Base-by-base conservation (phyloP, 2,113 vertebrate species). In the Amphiprion percula region DNA sequence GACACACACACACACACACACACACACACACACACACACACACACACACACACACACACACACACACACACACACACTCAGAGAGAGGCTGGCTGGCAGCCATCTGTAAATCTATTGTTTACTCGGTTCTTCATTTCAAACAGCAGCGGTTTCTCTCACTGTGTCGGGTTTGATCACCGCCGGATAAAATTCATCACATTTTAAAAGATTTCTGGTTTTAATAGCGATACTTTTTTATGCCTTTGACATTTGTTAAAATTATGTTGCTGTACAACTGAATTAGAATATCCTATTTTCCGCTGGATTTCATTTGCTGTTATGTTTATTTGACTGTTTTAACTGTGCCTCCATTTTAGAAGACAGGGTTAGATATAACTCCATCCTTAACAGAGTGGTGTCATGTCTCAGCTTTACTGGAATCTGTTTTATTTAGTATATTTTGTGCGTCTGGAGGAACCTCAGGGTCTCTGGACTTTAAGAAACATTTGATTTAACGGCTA, bases 31-130 rank as follows among this genome's bases (percentile, higher is more conserved):
- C 65, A 44, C 30, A 50, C 59, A 46, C 64, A 56, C 60, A 60
- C 68, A 49, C 59, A 16, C 7, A 37, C 23, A 52, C 50, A 39
- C 69, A 54, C 44, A 47, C 33, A 69, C 58, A 49, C 52, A 62
- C 50, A 1, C 37, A 26, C 23, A 33, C 50, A 63, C 28, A 5
- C 77, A 5, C 53, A 16, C 21, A 1, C 7, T 1, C 59, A 4
- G 24, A 75, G 53, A 52, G 21, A 56, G 41, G 41, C 77, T 78
- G 74, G 76, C 83, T 61, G 85, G 80, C 85, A 91, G 88, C 86
- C 88, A 86, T 93, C 83, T 79, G 77, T 65, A 69, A 85, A 84
- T 84, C 86, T 63, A 85, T 92, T 90, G 90, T 90, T 92, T 91
- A 81, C 77, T 67, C 52, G 60, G 26, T 61, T 83, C 77, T 90